phyloP scores from a whole-genome alignment of 2,888 invertebrate species.

The Chouioia cunea region DNA sequence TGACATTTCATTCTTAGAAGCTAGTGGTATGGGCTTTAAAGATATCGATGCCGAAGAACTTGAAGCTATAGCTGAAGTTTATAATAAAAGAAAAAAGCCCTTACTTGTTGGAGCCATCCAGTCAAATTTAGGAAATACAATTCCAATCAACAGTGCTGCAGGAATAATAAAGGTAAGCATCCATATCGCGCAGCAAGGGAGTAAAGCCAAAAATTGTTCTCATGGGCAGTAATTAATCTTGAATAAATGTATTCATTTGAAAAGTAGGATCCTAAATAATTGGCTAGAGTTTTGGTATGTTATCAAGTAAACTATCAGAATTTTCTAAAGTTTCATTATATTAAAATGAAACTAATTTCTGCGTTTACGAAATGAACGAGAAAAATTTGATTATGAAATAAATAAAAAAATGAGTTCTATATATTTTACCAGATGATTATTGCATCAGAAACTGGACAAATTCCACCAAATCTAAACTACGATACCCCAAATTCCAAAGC shows the following conservation, averaged over 20 bases:
- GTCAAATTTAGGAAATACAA: conserved; percentile 48
- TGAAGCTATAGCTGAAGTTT: conserved; percentile 50
- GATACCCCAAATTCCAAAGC: conserved; percentile 61
- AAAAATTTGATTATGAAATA: not conserved
- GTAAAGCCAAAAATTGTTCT: too few relatives aligned
- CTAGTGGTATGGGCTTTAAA: conserved; percentile 73
- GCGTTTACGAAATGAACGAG: too few relatives aligned
- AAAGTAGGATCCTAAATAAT: too few relatives aligned
- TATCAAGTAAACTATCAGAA: too few relatives aligned
- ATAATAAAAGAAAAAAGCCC: conserved; percentile 48
- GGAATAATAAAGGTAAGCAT: conserved; percentile 47
- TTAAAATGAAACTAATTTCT: too few relatives aligned
- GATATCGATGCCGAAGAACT: conserved; percentile 63
- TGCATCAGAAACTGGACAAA: conserved; percentile 57
- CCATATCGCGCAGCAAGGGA: too few relatives aligned
- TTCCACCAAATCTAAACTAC: conserved; percentile 73
- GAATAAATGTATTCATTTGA: too few relatives aligned
- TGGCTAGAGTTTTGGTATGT: too few relatives aligned
- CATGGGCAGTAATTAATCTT: too few relatives aligned
- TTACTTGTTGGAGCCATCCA: conserved; percentile 52
- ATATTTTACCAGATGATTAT: conserved; percentile 43
- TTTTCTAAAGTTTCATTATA: too few relatives aligned
- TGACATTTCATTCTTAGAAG: conserved; percentile 51
- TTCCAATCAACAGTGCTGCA: conserved; percentile 23
- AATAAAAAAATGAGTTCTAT: conserved; percentile 2